phyloP scores from a whole-genome alignment of 2,113 vertebrate species.

The Ctenodactylus gundi region DNA sequence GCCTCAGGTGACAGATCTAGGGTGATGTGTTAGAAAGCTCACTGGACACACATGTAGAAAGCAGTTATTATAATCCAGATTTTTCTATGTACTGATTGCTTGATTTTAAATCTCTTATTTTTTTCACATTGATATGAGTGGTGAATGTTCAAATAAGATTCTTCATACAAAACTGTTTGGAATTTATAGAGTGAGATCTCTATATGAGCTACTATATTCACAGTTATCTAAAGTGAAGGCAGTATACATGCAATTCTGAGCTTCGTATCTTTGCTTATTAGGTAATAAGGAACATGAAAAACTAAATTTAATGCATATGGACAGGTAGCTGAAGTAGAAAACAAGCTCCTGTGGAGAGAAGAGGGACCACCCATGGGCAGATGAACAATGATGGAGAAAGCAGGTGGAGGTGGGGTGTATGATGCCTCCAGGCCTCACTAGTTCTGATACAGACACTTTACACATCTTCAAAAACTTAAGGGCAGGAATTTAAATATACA shows the following conservation, averaged over 20 bases:
- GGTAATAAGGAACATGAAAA: neutral
- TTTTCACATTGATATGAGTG: neutral
- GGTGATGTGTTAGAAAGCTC: neutral
- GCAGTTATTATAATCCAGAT: neutral
- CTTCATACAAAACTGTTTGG: neutral
- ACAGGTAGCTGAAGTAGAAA: conserved; percentile 53
- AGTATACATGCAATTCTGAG: neutral
- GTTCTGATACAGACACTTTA: neutral
- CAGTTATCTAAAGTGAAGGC: conserved; percentile 15
- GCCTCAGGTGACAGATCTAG: neutral
- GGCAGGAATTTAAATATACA: neutral
- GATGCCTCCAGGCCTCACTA: neutral
- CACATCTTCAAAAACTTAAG: neutral
- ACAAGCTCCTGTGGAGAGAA: neutral
- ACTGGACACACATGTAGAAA: neutral
- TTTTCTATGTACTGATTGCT: neutral
- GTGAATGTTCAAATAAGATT: conserved; percentile 25
- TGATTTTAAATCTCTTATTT: conserved; percentile 13
- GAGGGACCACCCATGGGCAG: neutral
- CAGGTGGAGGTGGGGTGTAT: neutral
- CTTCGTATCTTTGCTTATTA: conserved; percentile 34
- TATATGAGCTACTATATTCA: neutral
- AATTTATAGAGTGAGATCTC: neutral
- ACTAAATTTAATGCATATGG: conserved; percentile 6
- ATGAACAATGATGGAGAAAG: neutral